Conservation (phyloP, 2,888 invertebrate genomes). For the Camptogramma bilineatum region DNA sequence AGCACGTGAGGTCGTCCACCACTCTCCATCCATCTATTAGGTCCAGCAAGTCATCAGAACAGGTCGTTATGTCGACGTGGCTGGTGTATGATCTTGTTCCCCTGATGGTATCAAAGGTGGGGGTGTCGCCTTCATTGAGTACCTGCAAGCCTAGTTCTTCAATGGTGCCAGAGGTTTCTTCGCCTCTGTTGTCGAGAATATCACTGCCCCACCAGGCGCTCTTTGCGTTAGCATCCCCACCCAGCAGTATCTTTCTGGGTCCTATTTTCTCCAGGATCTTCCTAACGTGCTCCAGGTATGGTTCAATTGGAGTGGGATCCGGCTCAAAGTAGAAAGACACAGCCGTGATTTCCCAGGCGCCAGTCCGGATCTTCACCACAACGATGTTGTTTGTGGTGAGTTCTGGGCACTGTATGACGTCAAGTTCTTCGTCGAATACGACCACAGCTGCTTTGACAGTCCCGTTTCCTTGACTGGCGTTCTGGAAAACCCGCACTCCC, state of each 20-base stretch:
- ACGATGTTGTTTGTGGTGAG: constrained; percentile 2
- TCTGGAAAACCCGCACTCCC: not conserved
- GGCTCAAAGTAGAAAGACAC: constrained; percentile 41
- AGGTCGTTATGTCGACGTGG: not conserved
- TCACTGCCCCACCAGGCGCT: not conserved
- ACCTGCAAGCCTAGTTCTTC: constrained; percentile 3
- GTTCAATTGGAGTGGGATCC: not conserved
- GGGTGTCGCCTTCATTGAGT: not conserved
- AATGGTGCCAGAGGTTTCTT: not conserved
- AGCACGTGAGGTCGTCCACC: not conserved
- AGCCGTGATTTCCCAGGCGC: constrained; percentile 27
- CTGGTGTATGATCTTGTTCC: not conserved
- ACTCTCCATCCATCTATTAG: not conserved
- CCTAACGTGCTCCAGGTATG: not conserved
- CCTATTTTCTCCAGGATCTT: not conserved
- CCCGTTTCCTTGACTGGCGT: not conserved
- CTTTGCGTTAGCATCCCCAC: constrained; percentile 4
- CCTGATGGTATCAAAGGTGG: not conserved
- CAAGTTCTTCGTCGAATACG: not conserved
- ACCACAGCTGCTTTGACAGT: constrained; percentile 4
- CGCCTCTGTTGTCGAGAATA: not conserved
- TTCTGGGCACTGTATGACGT: constrained; percentile 2
- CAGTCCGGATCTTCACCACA: constrained; percentile 29
- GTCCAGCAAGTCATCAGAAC: not conserved
- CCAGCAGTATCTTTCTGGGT: not conserved